Evolutionary conservation across 2,113 vertebrate genomes (phyloP).

Genomic region (Polypterus senegalus): DNA sequence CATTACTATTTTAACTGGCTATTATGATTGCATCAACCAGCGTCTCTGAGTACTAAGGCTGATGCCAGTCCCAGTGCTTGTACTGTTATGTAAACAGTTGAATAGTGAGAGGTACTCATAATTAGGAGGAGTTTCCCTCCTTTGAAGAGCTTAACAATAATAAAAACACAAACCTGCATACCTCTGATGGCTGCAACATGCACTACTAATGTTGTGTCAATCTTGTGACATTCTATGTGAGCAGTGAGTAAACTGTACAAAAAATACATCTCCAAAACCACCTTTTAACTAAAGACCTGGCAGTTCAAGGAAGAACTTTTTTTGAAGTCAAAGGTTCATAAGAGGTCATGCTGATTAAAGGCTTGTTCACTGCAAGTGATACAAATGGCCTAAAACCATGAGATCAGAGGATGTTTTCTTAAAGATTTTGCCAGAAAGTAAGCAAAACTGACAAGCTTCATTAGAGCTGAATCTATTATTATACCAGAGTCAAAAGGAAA

Average conservation of each 20-base stretch:
- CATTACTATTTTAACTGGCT: too few species aligned
- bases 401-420: neutral
- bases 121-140: too few species aligned
- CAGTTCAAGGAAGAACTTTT: neutral
- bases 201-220: too few species aligned
- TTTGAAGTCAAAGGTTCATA: neutral
- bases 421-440: neutral
- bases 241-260: neutral
- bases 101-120: too few species aligned
- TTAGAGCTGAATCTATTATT: neutral
- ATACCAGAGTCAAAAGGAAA: neutral
- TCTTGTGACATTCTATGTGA: neutral
- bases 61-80: too few species aligned
- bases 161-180: too few species aligned
- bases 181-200: too few species aligned
- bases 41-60: too few species aligned
- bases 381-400: neutral
- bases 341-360: neutral
- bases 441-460: neutral
- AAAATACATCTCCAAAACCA: neutral
- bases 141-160: too few species aligned
- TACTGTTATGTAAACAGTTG: too few species aligned
- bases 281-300: neutral
- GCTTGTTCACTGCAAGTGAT: neutral
- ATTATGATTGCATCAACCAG: too few species aligned